Conservation (phyloP, 2,797 vertebrate genomes). For the Myotis planiceps region DNA sequence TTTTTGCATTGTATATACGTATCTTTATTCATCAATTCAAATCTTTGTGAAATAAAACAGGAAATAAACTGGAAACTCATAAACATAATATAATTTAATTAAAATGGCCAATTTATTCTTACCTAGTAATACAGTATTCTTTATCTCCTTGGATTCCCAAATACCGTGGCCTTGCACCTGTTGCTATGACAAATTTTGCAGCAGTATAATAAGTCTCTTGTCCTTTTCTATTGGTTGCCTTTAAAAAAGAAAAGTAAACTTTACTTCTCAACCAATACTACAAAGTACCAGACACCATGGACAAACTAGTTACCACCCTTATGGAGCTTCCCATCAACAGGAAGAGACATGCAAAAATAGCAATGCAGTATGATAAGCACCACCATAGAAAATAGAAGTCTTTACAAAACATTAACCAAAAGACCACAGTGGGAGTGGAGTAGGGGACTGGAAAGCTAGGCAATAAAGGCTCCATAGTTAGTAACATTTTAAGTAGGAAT, state of each 20-base stretch:
- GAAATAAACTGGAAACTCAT: not conserved
- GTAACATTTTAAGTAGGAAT: not conserved
- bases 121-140: slow-evolving; percentile 98
- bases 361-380: not conserved
- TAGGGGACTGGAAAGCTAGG: not conserved
- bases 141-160: slow-evolving; percentile 94
- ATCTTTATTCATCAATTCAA: not conserved
- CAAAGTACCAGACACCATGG: not conserved
- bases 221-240: slow-evolving; percentile 94
- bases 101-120: slow-evolving; percentile 55
- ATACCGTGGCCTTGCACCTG: slow-evolving; percentile 95
- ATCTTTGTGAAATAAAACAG: not conserved
- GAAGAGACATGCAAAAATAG: not conserved
- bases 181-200: slow-evolving; percentile 93
- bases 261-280: not conserved
- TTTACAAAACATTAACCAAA: not conserved
- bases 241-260: slow-evolving; percentile 44
- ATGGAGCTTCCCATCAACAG: not conserved
- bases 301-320: not conserved
- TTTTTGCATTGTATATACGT: not conserved
- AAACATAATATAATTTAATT: not conserved
- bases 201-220: slow-evolving; percentile 94
- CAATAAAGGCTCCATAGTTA: not conserved
- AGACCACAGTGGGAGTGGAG: not conserved
- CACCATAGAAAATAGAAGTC: not conserved